Percentiles rank a stretch among this genome's conserved stretches.
These are phyloP conservation scores for Pandemis heparana DNA, from an alignment of 2,888 invertebrate genomes.

Conservation along the genomic window DNA sequence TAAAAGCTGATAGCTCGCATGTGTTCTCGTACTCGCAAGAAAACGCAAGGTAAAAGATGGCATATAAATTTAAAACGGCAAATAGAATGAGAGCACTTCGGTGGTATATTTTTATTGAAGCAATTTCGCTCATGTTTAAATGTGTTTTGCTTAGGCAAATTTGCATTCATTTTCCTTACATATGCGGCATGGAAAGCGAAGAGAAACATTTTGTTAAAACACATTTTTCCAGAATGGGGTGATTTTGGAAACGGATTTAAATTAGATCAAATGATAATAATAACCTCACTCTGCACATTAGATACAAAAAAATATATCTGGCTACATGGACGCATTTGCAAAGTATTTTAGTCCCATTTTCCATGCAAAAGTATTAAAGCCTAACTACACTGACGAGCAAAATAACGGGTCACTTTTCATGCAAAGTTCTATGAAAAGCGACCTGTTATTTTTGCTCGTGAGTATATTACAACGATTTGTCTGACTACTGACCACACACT, in stretches of 20 bases:
- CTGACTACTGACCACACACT: no score
- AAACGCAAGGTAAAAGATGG: constrained; percentile 37
- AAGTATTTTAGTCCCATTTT: no score
- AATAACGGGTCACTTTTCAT: no score
- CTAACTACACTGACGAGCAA: no score
- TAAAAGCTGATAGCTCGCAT: constrained; percentile 37
- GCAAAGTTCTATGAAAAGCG: no score
- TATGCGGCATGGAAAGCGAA: background rate
- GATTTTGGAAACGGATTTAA: background rate
- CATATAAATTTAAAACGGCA: constrained; percentile 42
- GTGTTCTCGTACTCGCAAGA: constrained; percentile 30
- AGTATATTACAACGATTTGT: no score
- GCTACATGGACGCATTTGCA: no score
- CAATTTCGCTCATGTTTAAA: constrained; percentile 36
- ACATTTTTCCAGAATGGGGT: background rate
- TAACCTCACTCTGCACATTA: background rate
- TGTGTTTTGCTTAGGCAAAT: constrained; percentile 28
- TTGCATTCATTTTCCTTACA: constrained; percentile 11
- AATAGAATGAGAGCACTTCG: constrained; percentile 38
- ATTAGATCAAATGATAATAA: background rate
- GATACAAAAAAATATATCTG: no score
- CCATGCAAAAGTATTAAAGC: no score
- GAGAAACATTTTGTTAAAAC: background rate
- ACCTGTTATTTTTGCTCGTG: no score
- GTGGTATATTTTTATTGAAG: constrained; percentile 38